Evolutionary conservation across 2,113 vertebrate species (phyloP).

Genomic region (Aldabrachelys gigantea): DNA sequence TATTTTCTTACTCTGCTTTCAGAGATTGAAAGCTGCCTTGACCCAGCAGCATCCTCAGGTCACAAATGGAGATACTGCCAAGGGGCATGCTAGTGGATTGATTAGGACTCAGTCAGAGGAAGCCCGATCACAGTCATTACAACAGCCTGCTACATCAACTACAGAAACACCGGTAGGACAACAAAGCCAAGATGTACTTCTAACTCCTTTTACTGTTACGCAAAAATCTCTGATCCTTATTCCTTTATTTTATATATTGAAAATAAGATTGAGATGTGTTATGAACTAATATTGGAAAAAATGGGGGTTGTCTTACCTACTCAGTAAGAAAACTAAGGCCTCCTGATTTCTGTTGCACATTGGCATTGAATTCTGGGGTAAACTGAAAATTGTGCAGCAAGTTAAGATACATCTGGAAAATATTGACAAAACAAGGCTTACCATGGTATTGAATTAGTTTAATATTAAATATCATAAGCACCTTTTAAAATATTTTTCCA

Average conservation of each 20-base stretch:
- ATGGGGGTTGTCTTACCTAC: not conserved
- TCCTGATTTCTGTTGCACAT: not conserved
- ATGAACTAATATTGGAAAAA: not conserved
- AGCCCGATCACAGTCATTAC: constrained; percentile 88
- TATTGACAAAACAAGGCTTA: not conserved
- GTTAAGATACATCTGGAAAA: not conserved
- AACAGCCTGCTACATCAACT: constrained; percentile 97
- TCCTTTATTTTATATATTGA: not conserved
- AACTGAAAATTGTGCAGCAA: not conserved
- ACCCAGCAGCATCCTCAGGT: constrained; percentile 96
- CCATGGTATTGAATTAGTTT: not conserved
- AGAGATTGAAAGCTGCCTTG: constrained; percentile 93
- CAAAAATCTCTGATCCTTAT: not conserved
- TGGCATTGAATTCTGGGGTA: not conserved
- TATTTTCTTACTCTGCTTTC: constrained; percentile 47
- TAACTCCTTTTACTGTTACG: not conserved
- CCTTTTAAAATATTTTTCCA: not conserved
- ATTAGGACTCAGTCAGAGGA: constrained; percentile 87
- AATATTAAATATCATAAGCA: not conserved
- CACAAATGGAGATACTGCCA: constrained; percentile 90
- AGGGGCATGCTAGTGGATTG: constrained; percentile 86
- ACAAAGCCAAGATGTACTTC: not conserved
- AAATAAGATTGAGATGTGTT: not conserved
- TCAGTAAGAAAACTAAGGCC: not conserved
- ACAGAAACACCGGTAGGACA: constrained; percentile 94